Evolutionary conservation across 1,140 invertebrate genomes (phyloP).

Genomic region (Amphibalanus amphitrite): DNA sequence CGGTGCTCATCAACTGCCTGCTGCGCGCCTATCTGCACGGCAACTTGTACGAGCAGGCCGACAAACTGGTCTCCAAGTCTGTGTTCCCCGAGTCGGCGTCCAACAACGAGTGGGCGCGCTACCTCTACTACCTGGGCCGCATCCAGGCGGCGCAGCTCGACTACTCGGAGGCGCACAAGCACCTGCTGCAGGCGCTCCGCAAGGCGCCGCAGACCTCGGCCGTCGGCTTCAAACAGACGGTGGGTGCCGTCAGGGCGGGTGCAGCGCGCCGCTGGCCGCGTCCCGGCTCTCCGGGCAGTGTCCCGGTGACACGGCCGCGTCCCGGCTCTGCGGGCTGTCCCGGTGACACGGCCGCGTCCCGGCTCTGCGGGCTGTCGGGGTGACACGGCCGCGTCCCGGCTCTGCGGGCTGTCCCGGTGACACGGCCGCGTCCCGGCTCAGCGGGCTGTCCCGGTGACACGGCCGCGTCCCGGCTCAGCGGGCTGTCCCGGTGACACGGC

Average conservation of each 20-base stretch:
- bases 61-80: slow-evolving; percentile 90
- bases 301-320: no score
- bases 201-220: slow-evolving; percentile 95
- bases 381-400: no score
- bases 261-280: background rate
- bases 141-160: slow-evolving; percentile 94
- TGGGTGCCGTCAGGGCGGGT: slow-evolving; percentile 20
- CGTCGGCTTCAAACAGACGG: slow-evolving; percentile 95
- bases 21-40: slow-evolving; percentile 90
- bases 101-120: slow-evolving; percentile 98
- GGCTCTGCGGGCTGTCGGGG: no score
- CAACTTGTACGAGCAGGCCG: slow-evolving; percentile 83
- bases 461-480: no score
- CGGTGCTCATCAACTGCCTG: slow-evolving; percentile 87
- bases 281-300: no score
- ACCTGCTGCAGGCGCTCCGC: slow-evolving; percentile 74
- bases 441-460: no score
- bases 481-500: no score
- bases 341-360: no score
- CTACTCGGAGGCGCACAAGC: slow-evolving; percentile 90
- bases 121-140: slow-evolving; percentile 87
- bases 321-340: no score
- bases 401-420: no score
- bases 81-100: slow-evolving; percentile 86
- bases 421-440: no score